Percentiles rank a stretch among this genome's conserved stretches.
phyloP scores from a whole-genome alignment of 2,888 invertebrate species.

The Sisyra nigra region DNA sequence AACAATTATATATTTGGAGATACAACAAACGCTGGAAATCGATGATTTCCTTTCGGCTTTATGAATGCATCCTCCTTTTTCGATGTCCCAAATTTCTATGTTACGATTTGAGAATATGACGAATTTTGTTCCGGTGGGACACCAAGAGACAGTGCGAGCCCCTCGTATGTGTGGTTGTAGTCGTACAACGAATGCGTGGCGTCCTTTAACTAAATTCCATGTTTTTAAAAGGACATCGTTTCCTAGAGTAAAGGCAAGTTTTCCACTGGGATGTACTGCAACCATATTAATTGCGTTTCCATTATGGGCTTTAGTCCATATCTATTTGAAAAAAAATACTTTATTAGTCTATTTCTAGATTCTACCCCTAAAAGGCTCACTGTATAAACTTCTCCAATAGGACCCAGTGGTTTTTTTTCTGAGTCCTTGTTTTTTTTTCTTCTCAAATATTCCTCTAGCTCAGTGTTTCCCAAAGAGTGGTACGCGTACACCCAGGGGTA shows the following conservation, averaged over 20 bases:
- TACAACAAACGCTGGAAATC: constrained; percentile 55
- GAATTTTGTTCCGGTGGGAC: constrained; percentile 61
- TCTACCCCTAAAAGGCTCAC: too few relatives aligned
- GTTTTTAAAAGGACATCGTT: constrained; percentile 70
- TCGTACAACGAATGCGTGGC: constrained; percentile 57
- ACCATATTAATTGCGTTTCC: constrained; percentile 56
- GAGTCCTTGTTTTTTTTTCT: too few relatives aligned
- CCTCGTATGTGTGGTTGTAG: constrained; percentile 21
- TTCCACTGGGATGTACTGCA: constrained; percentile 77
- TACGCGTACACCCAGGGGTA: too few relatives aligned
- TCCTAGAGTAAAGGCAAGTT: constrained; percentile 74
- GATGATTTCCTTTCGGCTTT: constrained; percentile 49
- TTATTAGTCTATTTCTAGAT: too few relatives aligned
- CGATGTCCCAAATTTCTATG: constrained; percentile 67
- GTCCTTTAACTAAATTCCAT: constrained; percentile 89
- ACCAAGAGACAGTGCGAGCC: constrained; percentile 46
- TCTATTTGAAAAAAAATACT: too few relatives aligned
- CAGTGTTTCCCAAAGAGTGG: too few relatives aligned
- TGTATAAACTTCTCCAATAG: too few relatives aligned
- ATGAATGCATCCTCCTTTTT: constrained; percentile 55
- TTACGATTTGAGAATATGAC: constrained; percentile 52
- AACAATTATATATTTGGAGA: constrained; percentile 41
- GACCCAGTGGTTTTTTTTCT: too few relatives aligned
- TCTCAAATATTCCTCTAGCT: too few relatives aligned
- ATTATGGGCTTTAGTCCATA: constrained; percentile 68